phyloP scores from a whole-genome alignment of 2,797 vertebrate genomes.

The Chelidonichthys spinosus region DNA sequence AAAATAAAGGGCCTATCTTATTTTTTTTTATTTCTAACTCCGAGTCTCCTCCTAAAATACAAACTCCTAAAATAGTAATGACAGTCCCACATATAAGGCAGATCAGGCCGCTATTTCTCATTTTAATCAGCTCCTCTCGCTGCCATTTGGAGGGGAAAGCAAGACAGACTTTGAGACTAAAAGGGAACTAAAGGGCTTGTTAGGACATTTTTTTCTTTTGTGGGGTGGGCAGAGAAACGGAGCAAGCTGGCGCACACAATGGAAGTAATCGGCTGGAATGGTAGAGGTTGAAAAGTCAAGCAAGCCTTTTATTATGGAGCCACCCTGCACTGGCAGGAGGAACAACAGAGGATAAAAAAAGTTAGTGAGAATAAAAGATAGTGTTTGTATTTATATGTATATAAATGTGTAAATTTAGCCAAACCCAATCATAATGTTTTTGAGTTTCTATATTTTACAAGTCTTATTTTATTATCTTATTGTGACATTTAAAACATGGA shows the following conservation, averaged over 20 bases:
- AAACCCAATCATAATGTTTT: neutral
- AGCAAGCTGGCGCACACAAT: constrained; percentile 74
- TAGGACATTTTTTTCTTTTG: constrained; percentile 17
- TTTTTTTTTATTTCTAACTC: neutral
- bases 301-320: constrained; percentile 70
- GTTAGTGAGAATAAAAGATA: constrained; percentile 2
- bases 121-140: neutral
- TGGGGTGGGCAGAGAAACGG: constrained; percentile 15
- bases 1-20: neutral
- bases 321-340: constrained; percentile 42
- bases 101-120: neutral
- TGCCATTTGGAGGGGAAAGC: neutral
- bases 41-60: neutral
- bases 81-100: neutral
- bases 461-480: neutral
- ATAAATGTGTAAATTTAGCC: neutral
- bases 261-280: constrained; percentile 83
- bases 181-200: constrained; percentile 27
- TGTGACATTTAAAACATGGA: neutral
- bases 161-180: neutral
- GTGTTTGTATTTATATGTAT: too few relatives aligned
- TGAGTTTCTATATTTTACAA: too few relatives aligned
- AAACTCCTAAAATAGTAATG: neutral
- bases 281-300: constrained; percentile 86
- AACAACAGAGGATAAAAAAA: constrained; percentile 32